Evolutionary conservation across 2,113 vertebrate species (phyloP), one percentile per base, ranked within the genome.

Genomic region (Macroglossus sobrinus): DNA sequence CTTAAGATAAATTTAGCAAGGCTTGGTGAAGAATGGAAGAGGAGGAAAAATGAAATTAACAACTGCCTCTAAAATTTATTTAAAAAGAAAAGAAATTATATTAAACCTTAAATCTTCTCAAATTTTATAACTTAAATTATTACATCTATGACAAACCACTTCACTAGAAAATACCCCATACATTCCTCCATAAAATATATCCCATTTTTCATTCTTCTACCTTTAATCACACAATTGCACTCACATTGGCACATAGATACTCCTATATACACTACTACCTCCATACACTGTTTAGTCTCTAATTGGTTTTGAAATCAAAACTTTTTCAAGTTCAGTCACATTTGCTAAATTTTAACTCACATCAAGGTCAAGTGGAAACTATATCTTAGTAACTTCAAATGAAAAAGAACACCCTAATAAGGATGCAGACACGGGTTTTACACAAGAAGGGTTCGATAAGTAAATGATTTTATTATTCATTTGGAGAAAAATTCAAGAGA

Each of bases 331-430:
- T 76, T 80, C 1, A 24, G 80, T 91, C 45, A 35, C 35, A 53
- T 84, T 80, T 79, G 24, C 38, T 92, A 40, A 64, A 53, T 43
- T 86, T 89, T 93, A 43, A 84, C 86, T 69, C 21, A 72, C 7
- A 16, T 4, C 57, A 33, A 8, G 55, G 24, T 92, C 57, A 43
- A 61, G 28, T 87, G 59, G 61, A 92, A 93, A 84, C 78, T 18
- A 35, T 43, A 40, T 68, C 45, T 43, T 40, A n/a, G n/a, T 55
- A 79, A 38, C 14, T 74, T 64, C 43, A 50, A 81, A 5, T 71
- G 72, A 69, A 84, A 69, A 93, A 64, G 66, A 80, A 95, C 38
- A 66, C 45, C 12, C 5, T 78, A 53, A 53, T 0, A 2, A 13
- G 7, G 13, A 71, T 24, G 78, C 10, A 22, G 43, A 2, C 38